Evolutionary conservation across 2,888 invertebrate genomes (phyloP), one percentile per base, ranked within the genome.

Genomic region (Aphodius granarius): DNA sequence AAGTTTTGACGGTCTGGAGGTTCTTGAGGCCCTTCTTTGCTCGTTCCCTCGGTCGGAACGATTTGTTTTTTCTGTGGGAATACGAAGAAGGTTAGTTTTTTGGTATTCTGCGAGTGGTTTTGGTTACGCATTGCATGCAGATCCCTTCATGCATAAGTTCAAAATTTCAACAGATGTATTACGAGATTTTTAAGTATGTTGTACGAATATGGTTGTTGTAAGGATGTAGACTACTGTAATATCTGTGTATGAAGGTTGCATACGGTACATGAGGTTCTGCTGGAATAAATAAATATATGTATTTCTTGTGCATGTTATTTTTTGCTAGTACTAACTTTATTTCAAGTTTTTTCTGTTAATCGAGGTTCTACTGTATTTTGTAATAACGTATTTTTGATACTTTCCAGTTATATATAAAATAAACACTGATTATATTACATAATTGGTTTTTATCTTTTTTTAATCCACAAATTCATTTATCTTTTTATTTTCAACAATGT

Each of bases 11-110:
- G 73, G 96, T 95, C 88, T 97, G 95, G 76, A 97, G 90, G 88
- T 97, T 96, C 87, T 96, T 95, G 84, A 97, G 89, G 75, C 95
- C 95, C 85, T 96, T 94, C 88, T 95, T 94, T 83, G 95, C 93
- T 75, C 95, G 90, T 86, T 95, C 93, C 74, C 95, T 90, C n/a
- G 96, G 95, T 82, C 95, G 92, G 89, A 95, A 96, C 78, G 96
- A 96, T 88, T 96, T 96, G 90, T 95, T 96, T 89, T 96, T 96
- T 93, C 96, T 96, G 89, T 81, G 87, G 63, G 78, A 80, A 74
- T 77, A 74, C 63, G 19, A 20, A 21, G 66, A 74, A 63, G 13
- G 20, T 63, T 43, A 43, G 43, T 43, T 2, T 6, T 9, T 43
- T 43, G 43, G 13, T 9, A 43, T 43, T 3, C 9, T 2, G 43